These are phyloP conservation scores for Pecten maximus DNA, from an alignment of 2,888 invertebrate species.

Conservation along the genomic window DNA sequence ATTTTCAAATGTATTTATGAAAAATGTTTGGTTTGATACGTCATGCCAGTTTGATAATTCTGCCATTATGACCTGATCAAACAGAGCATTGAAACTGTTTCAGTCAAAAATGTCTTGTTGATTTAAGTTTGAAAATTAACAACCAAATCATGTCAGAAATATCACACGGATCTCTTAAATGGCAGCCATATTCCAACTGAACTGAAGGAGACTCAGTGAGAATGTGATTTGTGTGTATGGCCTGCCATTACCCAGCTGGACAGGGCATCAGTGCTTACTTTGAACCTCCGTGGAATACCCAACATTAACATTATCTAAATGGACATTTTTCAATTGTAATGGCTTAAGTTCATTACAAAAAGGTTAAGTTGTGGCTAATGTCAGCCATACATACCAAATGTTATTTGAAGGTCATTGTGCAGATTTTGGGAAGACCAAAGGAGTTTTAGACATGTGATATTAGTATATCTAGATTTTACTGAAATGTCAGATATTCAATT, in stretches of 20 bases:
- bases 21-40: no score
- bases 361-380: neutral
- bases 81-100: no score
- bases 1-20: no score
- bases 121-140: no score
- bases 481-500: neutral
- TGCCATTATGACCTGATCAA: no score
- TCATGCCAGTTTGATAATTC: no score
- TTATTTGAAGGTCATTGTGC: slow-evolving; percentile 13
- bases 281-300: neutral
- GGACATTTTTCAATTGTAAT: slow-evolving; percentile 4
- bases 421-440: neutral
- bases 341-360: neutral
- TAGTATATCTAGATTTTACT: neutral
- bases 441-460: neutral
- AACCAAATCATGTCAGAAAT: no score
- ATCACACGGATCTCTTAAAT: no score
- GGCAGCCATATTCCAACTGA: neutral
- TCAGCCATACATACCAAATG: neutral
- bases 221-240: neutral
- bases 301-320: slow-evolving; percentile 27
- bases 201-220: neutral
- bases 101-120: no score
- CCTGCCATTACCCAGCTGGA: neutral
- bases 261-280: neutral